Evolutionary conservation across 2,888 invertebrate species (phyloP).

Genomic region (Pristionchus exspectatus): DNA sequence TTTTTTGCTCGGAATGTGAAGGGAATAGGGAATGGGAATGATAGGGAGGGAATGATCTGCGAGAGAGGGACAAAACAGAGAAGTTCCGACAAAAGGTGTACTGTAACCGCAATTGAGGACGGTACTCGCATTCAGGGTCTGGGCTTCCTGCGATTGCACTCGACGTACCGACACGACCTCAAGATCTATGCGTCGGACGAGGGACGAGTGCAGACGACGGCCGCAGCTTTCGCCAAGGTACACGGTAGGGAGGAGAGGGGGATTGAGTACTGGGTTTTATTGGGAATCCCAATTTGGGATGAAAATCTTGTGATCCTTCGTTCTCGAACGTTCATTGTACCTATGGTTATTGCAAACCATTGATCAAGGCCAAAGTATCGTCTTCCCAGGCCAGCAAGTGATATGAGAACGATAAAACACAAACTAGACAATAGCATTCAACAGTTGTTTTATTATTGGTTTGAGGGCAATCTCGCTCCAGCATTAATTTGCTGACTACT

Average conservation of each 20-base stretch:
- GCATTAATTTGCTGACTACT: too few relatives aligned
- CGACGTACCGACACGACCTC: slow-evolving; percentile 95
- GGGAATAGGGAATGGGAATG: not conserved
- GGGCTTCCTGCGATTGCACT: slow-evolving; percentile 94
- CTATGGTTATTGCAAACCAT: not conserved
- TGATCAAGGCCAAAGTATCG: not conserved
- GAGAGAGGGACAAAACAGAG: too few relatives aligned
- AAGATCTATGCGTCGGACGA: slow-evolving; percentile 98
- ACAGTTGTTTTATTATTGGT: too few relatives aligned
- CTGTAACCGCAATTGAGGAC: not conserved
- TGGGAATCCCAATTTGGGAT: too few relatives aligned
- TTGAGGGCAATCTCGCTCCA: too few relatives aligned
- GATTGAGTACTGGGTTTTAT: too few relatives aligned
- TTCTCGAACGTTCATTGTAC: too few relatives aligned
- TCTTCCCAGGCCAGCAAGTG: not conserved
- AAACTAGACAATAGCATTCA: too few relatives aligned
- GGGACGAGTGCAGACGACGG: slow-evolving; percentile 99
- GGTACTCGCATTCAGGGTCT: slow-evolving; percentile 83
- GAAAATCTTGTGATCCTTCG: too few relatives aligned
- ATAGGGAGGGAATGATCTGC: not conserved
- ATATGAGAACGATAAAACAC: too few relatives aligned
- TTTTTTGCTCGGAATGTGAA: too few relatives aligned
- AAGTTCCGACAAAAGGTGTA: too few relatives aligned
- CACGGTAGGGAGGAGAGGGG: not conserved
- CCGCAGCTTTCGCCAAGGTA: slow-evolving; percentile 96